Conservation (phyloP, 2,797 vertebrate species). For the Eurystomus glaucurus region DNA sequence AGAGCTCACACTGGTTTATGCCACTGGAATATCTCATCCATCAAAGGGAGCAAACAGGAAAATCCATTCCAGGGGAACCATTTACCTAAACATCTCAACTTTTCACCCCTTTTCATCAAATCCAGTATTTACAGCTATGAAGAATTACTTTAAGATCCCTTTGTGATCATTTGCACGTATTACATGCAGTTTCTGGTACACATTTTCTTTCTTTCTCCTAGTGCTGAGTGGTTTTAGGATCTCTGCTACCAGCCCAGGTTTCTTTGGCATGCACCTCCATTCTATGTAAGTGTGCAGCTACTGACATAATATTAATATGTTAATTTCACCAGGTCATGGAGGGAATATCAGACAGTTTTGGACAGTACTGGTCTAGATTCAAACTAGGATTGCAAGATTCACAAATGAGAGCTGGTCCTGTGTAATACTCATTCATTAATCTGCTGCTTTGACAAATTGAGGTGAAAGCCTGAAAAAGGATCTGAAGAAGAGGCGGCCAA, state of each 20-base stretch:
- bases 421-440: neutral
- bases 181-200: neutral
- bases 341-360: neutral
- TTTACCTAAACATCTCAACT: neutral
- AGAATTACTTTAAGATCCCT: neutral
- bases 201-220: neutral
- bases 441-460: neutral
- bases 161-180: neutral
- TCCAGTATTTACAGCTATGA: neutral
- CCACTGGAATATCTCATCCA: neutral
- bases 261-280: neutral
- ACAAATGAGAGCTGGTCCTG: neutral
- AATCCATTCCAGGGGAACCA: neutral
- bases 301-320: neutral
- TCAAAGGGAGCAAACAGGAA: neutral
- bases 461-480: neutral
- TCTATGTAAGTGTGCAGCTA: neutral
- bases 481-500: neutral
- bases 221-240: neutral
- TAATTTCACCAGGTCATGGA: fast-evolving
- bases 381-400: neutral
- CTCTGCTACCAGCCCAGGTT: neutral
- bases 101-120: neutral
- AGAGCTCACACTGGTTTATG: neutral
- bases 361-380: neutral